Percentiles rank a stretch among this genome's conserved stretches.
These are phyloP conservation scores for Drosophila anceps DNA, from an alignment of 2,888 invertebrate genomes.

Conservation along the genomic window DNA sequence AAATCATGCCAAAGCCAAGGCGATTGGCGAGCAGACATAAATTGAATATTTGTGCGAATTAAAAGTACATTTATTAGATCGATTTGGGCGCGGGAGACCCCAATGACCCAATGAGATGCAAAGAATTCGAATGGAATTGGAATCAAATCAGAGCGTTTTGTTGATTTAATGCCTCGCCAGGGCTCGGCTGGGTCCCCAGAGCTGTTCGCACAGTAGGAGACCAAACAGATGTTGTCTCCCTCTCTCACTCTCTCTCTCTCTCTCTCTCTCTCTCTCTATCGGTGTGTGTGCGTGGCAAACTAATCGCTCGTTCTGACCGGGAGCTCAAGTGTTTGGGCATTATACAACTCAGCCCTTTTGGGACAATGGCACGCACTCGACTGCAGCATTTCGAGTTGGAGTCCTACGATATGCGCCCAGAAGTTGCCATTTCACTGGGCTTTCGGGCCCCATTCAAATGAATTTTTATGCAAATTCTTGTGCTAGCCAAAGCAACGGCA, in stretches of 20 bases:
- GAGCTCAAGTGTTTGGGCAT: constrained; percentile 46
- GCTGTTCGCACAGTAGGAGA: background rate
- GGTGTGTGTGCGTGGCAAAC: constrained; percentile 26
- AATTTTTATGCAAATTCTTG: constrained; percentile 75
- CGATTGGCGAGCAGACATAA: background rate
- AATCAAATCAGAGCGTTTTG: constrained; percentile 58
- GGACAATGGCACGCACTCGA: constrained; percentile 31
- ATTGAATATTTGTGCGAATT: constrained; percentile 4
- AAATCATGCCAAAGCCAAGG: background rate
- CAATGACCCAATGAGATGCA: constrained; percentile 1
- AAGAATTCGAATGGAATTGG: constrained; percentile 29
- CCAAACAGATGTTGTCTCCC: background rate
- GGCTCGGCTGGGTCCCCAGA: constrained; percentile 3
- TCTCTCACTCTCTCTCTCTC: background rate
- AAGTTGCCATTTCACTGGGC: constrained; percentile 1
- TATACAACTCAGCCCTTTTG: constrained; percentile 38
- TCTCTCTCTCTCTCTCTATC: background rate
- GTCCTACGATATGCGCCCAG: background rate
- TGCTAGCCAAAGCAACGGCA: constrained; percentile 29
- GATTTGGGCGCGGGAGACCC: background rate
- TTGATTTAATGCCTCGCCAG: constrained; percentile 50
- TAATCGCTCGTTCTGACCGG: constrained; percentile 41
- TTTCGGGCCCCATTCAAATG: constrained; percentile 28
- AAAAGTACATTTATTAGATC: constrained; percentile 15
- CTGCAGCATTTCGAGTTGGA: constrained; percentile 13